Percentiles rank a stretch among this genome's conserved stretches.
Evolutionary conservation across 1,140 invertebrate species (phyloP).

Genomic region (Meteorus sp.): DNA sequence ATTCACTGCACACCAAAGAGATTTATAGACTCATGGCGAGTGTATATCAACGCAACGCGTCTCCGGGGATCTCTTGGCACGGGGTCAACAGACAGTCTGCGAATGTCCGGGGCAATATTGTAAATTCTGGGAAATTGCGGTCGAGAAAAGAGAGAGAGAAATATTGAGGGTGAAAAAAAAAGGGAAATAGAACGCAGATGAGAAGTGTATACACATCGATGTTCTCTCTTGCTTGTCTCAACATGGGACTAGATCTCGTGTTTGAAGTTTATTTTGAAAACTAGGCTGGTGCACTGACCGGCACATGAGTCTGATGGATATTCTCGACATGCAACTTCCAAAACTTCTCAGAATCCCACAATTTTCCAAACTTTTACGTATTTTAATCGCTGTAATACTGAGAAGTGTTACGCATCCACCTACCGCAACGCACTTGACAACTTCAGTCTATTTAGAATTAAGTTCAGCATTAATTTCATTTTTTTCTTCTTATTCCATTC

Average conservation of each 20-base stretch:
- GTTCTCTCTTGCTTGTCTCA: not conserved
- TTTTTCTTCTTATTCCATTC: too few relatives aligned
- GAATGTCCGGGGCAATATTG: conserved; percentile 42
- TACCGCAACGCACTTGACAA: too few relatives aligned
- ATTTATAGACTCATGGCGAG: not conserved
- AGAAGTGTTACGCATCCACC: not conserved
- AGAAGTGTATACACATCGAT: not conserved
- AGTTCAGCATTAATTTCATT: too few relatives aligned
- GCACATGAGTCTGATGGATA: not conserved
- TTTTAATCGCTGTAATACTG: not conserved
- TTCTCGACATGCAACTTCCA: not conserved
- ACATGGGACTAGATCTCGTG: not conserved
- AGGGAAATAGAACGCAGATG: too few relatives aligned
- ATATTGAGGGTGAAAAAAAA: too few relatives aligned
- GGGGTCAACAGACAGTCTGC: conserved; percentile 43
- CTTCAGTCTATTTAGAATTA: too few relatives aligned
- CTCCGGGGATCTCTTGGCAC: conserved; percentile 40
- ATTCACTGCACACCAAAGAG: conserved; percentile 3
- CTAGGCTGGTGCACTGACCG: conserved; percentile 50
- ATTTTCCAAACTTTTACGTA: not conserved
- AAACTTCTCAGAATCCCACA: not conserved
- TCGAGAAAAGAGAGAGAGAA: not conserved
- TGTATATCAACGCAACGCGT: not conserved
- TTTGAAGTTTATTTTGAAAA: conserved; percentile 45
- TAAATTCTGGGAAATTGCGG: conserved; percentile 38